These are phyloP conservation scores for Ataeniobius toweri DNA, from an alignment of 2,797 vertebrate species.

Conservation along the genomic window DNA sequence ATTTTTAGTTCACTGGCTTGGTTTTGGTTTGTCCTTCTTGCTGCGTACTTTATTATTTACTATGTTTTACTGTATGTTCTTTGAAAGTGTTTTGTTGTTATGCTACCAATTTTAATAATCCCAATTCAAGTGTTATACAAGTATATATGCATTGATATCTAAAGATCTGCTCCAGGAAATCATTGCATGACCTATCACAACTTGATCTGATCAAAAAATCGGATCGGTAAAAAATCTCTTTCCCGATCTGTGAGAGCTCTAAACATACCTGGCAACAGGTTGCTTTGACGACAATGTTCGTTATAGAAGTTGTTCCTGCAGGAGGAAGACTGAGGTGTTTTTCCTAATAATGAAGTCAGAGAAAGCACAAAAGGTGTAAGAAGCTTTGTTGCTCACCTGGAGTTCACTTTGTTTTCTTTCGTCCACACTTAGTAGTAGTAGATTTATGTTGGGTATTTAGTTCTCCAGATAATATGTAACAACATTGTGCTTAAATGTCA, in stretches of 20 bases:
- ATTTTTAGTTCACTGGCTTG: background rate
- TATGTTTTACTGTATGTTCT: background rate
- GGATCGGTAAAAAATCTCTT: background rate
- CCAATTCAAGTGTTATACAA: constrained; percentile 9
- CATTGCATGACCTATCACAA: background rate
- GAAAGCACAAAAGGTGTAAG: too few relatives aligned
- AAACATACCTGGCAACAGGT: background rate
- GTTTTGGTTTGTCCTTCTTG: background rate
- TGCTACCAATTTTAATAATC: constrained; percentile 10
- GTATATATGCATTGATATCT: constrained; percentile 6
- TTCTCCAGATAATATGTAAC: too few relatives aligned
- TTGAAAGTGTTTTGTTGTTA: background rate
- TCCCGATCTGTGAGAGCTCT: background rate
- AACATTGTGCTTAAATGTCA: too few relatives aligned
- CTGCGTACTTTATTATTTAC: background rate
- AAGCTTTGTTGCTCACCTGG: too few relatives aligned
- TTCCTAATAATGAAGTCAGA: too few relatives aligned
- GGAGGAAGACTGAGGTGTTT: too few relatives aligned
- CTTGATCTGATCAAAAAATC: background rate
- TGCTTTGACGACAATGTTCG: background rate
- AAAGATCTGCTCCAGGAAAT: background rate
- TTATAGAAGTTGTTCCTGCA: too few relatives aligned
- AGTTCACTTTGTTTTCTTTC: too few relatives aligned
- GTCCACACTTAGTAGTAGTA: too few relatives aligned
- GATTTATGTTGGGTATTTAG: too few relatives aligned